Percentiles rank a stretch among this genome's conserved stretches.
Conservation (phyloP, 2,113 vertebrate genomes). For the Pagrus major region DNA sequence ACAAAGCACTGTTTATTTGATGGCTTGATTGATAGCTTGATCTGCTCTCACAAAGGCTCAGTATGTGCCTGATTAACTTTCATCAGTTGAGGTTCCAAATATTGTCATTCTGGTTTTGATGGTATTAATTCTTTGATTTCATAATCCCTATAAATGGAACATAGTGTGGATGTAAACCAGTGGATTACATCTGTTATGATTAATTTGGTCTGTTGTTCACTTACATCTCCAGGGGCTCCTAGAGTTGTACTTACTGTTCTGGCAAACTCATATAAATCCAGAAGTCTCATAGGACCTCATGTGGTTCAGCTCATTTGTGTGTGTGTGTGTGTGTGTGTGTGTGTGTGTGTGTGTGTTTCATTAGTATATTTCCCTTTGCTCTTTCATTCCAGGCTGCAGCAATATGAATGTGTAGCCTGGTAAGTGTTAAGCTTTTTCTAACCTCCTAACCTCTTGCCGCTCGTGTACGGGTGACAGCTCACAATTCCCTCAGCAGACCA, state of each 20-base stretch:
- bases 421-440: conserved; percentile 35
- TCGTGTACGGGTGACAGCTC: neutral
- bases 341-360: conserved; percentile 4
- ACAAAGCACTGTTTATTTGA: too few relatives aligned
- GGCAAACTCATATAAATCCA: conserved; percentile 4
- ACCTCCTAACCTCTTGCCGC: conserved; percentile 8
- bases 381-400: neutral
- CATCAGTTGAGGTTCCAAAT: neutral
- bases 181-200: neutral
- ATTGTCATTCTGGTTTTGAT: neutral
- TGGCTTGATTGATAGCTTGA: too few relatives aligned
- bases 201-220: neutral
- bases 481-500: conserved; percentile 16
- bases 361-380: conserved; percentile 13
- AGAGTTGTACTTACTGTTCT: neutral
- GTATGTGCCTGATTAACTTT: neutral
- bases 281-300: neutral
- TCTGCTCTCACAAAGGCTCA: neutral
- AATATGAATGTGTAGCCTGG: conserved; percentile 14
- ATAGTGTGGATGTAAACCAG: neutral
- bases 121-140: neutral
- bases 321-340: neutral
- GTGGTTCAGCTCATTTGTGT: neutral
- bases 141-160: neutral
- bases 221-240: neutral